phyloP scores from a whole-genome alignment of 53 echinoderm and acorn worm genomes.

The Crossaster papposus region DNA sequence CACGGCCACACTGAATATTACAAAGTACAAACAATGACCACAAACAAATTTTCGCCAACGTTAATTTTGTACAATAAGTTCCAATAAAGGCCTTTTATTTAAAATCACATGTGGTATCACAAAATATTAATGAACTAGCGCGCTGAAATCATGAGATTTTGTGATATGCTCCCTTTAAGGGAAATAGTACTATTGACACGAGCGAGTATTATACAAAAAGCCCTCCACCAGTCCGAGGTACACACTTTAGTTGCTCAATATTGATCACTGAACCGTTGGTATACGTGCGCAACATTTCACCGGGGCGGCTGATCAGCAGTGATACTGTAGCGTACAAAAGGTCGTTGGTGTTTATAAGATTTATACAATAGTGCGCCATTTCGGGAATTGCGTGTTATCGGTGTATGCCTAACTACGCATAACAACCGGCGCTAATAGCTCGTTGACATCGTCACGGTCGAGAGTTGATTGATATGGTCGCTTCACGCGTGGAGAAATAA shows the following conservation, averaged over 20 bases:
- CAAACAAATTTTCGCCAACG: too few relatives aligned
- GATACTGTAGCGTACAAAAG: slow-evolving; percentile 25
- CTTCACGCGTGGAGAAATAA: background rate
- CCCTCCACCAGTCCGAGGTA: background rate
- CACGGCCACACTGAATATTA: too few relatives aligned
- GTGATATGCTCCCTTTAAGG: too few relatives aligned
- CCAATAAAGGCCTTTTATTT: too few relatives aligned
- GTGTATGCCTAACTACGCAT: slow-evolving; percentile 33
- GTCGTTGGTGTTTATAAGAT: slow-evolving; percentile 46
- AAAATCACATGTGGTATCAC: too few relatives aligned
- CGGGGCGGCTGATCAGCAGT: slow-evolving; percentile 14
- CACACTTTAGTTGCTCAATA: background rate
- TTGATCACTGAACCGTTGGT: background rate
- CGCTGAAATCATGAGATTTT: too few relatives aligned
- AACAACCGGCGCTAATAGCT: background rate
- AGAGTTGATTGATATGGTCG: background rate
- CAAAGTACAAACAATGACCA: too few relatives aligned
- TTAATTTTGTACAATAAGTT: too few relatives aligned
- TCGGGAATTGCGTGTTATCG: background rate
- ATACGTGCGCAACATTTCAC: slow-evolving; percentile 30
- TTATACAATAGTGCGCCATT: slow-evolving; percentile 15
- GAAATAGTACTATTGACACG: too few relatives aligned
- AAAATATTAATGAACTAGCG: too few relatives aligned
- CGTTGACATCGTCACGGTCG: background rate
- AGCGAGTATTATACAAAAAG: background rate